Percentiles rank a stretch among this genome's conserved stretches.
These are phyloP conservation scores for Poicephalus gulielmi DNA, from an alignment of 2,113 vertebrate genomes.

Conservation along the genomic window DNA sequence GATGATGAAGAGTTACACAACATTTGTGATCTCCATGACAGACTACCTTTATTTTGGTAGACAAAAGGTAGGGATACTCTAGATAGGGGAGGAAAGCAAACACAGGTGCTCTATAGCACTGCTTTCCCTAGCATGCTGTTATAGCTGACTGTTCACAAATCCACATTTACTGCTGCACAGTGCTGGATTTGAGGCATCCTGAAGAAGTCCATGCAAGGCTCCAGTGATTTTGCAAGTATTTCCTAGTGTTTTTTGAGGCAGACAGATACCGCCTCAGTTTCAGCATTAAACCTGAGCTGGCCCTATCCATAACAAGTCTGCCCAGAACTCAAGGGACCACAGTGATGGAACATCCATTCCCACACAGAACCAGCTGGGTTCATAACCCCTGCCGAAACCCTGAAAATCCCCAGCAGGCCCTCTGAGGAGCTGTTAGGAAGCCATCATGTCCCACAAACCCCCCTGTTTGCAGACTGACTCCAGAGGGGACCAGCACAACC, in stretches of 20 bases:
- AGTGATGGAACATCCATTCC: background rate
- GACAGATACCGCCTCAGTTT: background rate
- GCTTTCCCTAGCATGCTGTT: background rate
- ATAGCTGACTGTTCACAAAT: background rate
- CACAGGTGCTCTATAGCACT: background rate
- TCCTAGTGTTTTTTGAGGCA: background rate
- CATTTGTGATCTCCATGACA: background rate
- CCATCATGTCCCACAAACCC: background rate
- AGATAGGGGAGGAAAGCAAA: background rate
- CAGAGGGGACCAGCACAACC: background rate
- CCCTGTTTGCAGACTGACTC: background rate
- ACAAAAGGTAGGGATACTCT: background rate
- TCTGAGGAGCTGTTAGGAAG: background rate
- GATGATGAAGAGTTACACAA: background rate
- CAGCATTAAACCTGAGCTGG: background rate
- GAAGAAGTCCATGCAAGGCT: background rate
- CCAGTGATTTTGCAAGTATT: background rate
- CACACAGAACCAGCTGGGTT: background rate
- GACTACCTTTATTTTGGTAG: background rate
- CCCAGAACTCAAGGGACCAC: background rate
- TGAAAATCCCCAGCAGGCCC: background rate
- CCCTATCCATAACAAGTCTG: background rate
- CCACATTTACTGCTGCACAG: rapidly evolving
- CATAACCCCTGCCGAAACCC: background rate
- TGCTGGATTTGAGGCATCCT: background rate